Evolutionary conservation across 1,140 invertebrate genomes (phyloP).

Genomic region (Copidosoma floridanum): DNA sequence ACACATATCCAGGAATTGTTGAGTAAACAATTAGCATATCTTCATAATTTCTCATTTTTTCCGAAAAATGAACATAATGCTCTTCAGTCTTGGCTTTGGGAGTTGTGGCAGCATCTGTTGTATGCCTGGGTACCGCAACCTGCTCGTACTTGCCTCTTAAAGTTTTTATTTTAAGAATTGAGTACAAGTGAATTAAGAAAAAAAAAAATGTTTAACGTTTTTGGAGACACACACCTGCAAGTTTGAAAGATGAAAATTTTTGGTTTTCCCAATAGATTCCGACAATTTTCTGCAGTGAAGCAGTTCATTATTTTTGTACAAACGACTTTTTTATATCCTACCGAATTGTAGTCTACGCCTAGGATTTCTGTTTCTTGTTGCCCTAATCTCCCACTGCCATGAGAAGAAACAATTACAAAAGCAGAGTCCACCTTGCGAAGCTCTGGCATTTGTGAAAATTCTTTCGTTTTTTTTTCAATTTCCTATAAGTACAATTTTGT

Average conservation of each 20-base stretch:
- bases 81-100: conserved; percentile 4
- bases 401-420: conserved; percentile 62
- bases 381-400: conserved; percentile 49
- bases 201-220: too few species aligned
- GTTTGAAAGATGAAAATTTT: conserved; percentile 73
- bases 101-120: conserved; percentile 10
- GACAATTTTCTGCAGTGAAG: conserved; percentile 64
- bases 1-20: conserved; percentile 64
- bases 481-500: conserved; percentile 45
- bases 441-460: conserved; percentile 45
- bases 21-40: conserved; percentile 70
- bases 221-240: conserved; percentile 64
- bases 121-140: conserved; percentile 16
- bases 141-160: conserved; percentile 28
- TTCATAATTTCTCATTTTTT: conserved; percentile 52
- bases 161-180: too few species aligned
- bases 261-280: conserved; percentile 64
- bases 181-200: too few species aligned
- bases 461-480: conserved; percentile 43
- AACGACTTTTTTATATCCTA: conserved; percentile 32
- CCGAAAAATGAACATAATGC: conserved; percentile 12
- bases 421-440: conserved; percentile 56
- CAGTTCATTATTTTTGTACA: conserved; percentile 57
- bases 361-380: conserved; percentile 45
- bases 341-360: conserved; percentile 33